Evolutionary conservation across 1,140 invertebrate genomes (phyloP), one percentile per base, ranked within the genome.

Genomic region (Copidosoma floridanum): DNA sequence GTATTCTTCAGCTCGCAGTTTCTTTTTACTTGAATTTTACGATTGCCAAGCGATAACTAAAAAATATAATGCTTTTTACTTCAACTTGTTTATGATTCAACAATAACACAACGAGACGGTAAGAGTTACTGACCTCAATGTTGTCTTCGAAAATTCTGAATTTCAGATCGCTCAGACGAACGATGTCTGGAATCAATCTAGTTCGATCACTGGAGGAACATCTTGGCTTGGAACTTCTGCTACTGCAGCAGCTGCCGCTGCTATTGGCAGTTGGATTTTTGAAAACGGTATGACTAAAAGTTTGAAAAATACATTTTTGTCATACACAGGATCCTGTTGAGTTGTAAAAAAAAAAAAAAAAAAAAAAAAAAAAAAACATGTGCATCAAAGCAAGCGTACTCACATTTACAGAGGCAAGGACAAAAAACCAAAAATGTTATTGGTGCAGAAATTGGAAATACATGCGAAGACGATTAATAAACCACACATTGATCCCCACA

Each of bases 121-220:
- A n/a, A 40, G 18, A 40, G 27, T 37, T 47, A 65, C 61, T 62
- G 64, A 78, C 76, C 66, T 75, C 55, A 20, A 78, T 7, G 54
- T 64, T 59, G 41, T 70, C 60, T 18, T 53, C 64, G 29, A 44
- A 47, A 24, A 72, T 44, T 38, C 32, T 64, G 61, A 78, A 78
- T 52, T 75, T 78, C 5, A 78, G 55, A 51, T 77, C 68, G 2
- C 60, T 37, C 38, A 78, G 50, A 50, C 53, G 40, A 26, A 77
- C 53, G 12, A 54, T 68, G 10, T 70, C 63, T 18, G 71, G 59
- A 55, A 73, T 76, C 54, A 78, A 61, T 78, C 72, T 60, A 77
- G 64, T 43, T 73, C 65, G 40, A 77, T 73, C 55, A 74, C 52
- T 59, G 38, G 65, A 52, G 57, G 37, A 59, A 23, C 41, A 56